Conservation (phyloP, 23 tunicate genomes). For the Corella eumyota region DNA sequence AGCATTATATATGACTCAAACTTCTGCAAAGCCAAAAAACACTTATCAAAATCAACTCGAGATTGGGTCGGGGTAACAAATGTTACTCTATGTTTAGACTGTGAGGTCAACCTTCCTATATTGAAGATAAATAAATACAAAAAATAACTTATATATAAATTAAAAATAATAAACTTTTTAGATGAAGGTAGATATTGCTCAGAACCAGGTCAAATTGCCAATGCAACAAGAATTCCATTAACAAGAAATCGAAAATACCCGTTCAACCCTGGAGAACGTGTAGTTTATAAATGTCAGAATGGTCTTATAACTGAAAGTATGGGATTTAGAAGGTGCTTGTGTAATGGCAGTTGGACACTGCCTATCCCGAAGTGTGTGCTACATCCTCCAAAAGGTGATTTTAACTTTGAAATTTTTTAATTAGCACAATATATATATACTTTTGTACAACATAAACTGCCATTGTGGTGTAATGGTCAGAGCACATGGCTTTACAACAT, state of each 20-base stretch:
- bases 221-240: conserved; percentile 22
- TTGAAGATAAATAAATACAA: too few species aligned
- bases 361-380: conserved; percentile 5
- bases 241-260: conserved; percentile 9
- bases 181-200: conserved; percentile 13
- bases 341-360: conserved; percentile 16
- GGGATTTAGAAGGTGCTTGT: neutral
- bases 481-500: too few species aligned
- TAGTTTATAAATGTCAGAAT: conserved; percentile 11
- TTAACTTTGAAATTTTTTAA: neutral
- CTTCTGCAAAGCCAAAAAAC: too few species aligned
- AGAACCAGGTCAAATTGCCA: conserved; percentile 22
- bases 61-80: too few species aligned
- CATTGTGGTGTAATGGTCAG: too few species aligned
- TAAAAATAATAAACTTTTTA: neutral
- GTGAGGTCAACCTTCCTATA: too few species aligned
- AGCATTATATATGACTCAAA: too few species aligned
- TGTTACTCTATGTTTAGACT: too few species aligned
- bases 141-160: too few species aligned
- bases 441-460: too few species aligned
- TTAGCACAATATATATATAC: too few species aligned
- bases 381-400: neutral
- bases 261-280: conserved; percentile 17
- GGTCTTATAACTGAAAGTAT: neutral
- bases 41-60: too few species aligned